Conservation (phyloP, 2,113 vertebrate species). For the Tyrannus savana region DNA sequence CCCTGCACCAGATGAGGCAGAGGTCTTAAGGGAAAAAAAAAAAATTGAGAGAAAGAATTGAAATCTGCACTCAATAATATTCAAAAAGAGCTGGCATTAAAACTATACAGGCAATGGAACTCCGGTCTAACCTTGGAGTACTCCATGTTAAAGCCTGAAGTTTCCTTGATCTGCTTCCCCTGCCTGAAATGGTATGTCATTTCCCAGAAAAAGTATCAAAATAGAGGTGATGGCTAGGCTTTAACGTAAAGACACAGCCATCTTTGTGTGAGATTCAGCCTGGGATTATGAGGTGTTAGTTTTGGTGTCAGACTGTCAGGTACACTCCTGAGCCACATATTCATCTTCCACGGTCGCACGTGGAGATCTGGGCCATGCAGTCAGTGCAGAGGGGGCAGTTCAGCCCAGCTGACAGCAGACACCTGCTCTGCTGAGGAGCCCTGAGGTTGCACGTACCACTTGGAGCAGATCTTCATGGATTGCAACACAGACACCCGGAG, state of each 20-base stretch:
- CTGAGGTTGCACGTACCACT: accelerated
- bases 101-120: not conserved
- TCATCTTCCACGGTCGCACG: not conserved
- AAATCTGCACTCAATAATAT: not conserved
- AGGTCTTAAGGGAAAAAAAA: not conserved
- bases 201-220: not conserved
- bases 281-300: not conserved
- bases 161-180: not conserved
- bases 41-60: not conserved
- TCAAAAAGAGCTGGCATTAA: not conserved
- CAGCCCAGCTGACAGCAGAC: accelerated
- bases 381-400: not conserved
- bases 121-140: not conserved
- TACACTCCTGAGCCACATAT: accelerated
- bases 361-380: accelerated
- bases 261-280: not conserved
- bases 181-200: not conserved
- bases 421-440: not conserved
- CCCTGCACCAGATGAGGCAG: not conserved
- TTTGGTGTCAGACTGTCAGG: not conserved
- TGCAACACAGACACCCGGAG: not conserved
- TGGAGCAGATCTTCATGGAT: accelerated
- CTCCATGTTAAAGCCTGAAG: not conserved
- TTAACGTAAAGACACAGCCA: accelerated
- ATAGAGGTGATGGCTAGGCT: not conserved